Conservation (phyloP, 2,113 vertebrate species). For the Coregonus clupeaformis region DNA sequence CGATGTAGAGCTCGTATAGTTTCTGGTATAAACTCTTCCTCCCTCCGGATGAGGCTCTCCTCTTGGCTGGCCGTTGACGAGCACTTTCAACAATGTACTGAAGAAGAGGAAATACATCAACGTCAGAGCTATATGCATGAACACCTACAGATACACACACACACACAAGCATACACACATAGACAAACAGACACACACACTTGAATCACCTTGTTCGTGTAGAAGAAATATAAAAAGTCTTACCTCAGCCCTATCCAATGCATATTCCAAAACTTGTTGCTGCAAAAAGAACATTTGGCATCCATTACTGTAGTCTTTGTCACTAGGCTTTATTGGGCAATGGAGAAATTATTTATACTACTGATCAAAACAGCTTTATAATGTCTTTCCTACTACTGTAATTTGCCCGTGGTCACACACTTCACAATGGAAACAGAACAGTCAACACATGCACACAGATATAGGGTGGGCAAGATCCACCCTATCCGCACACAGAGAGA, state of each 20-base stretch:
- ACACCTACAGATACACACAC: not conserved
- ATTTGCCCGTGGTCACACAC: no score
- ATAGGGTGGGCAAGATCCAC: no score
- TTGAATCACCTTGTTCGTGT: not conserved
- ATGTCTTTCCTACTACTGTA: no score
- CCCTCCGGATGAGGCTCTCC: conserved; percentile 86
- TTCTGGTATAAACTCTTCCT: conserved; percentile 98
- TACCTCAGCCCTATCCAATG: conserved; percentile 98
- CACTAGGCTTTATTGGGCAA: no score
- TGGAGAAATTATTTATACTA: no score
- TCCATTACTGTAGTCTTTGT: not conserved
- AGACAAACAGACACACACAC: not conserved
- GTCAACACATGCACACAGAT: not conserved
- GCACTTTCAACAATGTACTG: conserved; percentile 99
- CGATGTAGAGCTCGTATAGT: conserved; percentile 95
- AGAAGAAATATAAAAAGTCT: conserved; percentile 24
- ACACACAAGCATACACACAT: not conserved
- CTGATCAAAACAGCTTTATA: no score
- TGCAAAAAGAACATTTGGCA: conserved; percentile 51
- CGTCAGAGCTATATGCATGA: not conserved
- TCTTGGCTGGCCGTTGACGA: conserved; percentile 91
- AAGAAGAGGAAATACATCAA: conserved; percentile 46
- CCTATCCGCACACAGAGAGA: no score
- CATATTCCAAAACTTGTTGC: conserved; percentile 97
- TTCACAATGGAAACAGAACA: not conserved